Conservation (phyloP, 2,113 vertebrate genomes). For the Onychostoma macrolepis region DNA sequence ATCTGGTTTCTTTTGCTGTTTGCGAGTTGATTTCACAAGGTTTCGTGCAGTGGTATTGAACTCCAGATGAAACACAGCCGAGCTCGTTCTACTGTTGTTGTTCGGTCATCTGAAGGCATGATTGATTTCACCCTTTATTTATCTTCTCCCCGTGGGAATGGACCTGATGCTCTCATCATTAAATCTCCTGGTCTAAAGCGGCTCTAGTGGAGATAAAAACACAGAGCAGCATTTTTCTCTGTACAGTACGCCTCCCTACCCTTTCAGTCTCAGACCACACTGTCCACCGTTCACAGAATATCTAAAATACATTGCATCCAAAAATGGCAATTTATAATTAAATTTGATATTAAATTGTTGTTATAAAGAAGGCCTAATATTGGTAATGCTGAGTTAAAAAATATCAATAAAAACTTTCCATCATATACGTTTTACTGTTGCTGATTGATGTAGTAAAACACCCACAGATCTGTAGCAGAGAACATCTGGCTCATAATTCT, state of each 20-base stretch:
- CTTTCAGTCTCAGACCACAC: not conserved
- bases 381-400: no score
- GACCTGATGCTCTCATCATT: slow-evolving; percentile 12
- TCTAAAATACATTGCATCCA: not conserved
- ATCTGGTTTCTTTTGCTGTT: no score
- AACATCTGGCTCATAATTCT: no score
- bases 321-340: not conserved
- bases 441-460: no score
- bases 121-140: not conserved
- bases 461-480: no score
- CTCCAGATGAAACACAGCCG: not conserved
- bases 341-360: no score
- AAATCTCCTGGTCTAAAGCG: not conserved
- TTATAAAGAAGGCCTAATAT: no score
- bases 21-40: no score
- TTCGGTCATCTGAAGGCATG: not conserved
- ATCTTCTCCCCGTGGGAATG: not conserved
- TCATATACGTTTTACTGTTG: no score
- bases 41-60: no score
- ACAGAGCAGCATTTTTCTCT: slow-evolving; percentile 9
- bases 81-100: not conserved
- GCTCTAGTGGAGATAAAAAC: not conserved
- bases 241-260: not conserved
- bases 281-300: not conserved
- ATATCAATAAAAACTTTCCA: no score